A percentile compares a stretch with the other conserved stretches of the same genome.
phyloP scores from a whole-genome alignment of 2,113 vertebrate genomes.

The Hystrix brachyura region DNA sequence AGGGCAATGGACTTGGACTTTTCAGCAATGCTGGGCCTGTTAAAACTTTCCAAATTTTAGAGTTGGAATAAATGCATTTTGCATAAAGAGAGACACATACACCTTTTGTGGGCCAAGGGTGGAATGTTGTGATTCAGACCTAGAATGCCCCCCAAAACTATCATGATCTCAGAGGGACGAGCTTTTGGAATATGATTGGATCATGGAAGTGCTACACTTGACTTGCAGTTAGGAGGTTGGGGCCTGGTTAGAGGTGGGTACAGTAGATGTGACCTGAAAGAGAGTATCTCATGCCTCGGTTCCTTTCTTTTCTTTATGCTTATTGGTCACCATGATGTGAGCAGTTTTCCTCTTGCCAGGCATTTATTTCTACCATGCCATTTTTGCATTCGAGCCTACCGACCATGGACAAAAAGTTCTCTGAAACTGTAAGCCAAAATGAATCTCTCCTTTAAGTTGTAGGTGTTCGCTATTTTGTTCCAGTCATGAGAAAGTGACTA shows the following conservation, averaged over 20 bases:
- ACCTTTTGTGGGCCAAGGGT: background rate
- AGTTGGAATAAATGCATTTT: background rate
- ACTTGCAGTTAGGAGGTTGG: background rate
- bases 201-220: background rate
- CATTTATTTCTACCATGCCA: background rate
- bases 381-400: background rate
- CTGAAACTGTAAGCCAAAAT: background rate
- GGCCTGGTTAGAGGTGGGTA: background rate
- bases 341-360: background rate
- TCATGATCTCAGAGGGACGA: background rate
- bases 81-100: background rate
- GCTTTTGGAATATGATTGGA: background rate
- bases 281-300: background rate
- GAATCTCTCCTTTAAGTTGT: background rate
- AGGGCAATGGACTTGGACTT: background rate
- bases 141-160: background rate
- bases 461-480: background rate
- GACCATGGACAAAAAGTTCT: background rate
- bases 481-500: background rate
- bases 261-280: background rate
- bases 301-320: background rate
- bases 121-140: background rate
- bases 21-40: background rate
- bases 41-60: background rate
- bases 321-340: background rate